Evolutionary conservation across 53 echinoderm and acorn worm species (phyloP).

Genomic region (Temnopleurus reevesii): DNA sequence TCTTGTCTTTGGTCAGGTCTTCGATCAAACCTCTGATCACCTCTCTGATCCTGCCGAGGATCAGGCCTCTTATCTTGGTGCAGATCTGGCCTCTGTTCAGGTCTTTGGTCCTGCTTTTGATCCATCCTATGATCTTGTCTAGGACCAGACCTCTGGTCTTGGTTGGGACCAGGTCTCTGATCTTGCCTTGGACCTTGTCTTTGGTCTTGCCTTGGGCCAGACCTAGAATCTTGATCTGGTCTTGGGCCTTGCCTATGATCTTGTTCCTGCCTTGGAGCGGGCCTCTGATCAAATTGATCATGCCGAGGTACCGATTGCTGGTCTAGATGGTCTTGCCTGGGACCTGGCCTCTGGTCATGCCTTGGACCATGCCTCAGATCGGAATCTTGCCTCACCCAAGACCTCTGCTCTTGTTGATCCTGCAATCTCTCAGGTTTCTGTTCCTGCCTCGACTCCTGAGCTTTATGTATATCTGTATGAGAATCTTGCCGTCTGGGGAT

Average conservation of each 20-base stretch:
- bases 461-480: background rate
- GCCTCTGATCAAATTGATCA: background rate
- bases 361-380: slow-evolving; percentile 19
- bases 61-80: background rate
- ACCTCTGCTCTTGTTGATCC: background rate
- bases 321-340: slow-evolving; percentile 17
- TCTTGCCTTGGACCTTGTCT: slow-evolving; percentile 40
- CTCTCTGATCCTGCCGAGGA: slow-evolving; percentile 5
- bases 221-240: slow-evolving; percentile 37
- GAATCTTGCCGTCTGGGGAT: slow-evolving; percentile 28
- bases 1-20: slow-evolving; percentile 40
- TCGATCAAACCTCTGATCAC: background rate
- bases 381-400: slow-evolving; percentile 2
- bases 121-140: background rate
- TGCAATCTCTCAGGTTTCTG: background rate
- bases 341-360: slow-evolving; percentile 46
- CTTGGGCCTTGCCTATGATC: background rate
- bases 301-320: background rate
- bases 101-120: background rate
- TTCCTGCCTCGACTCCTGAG: background rate
- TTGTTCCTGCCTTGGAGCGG: background rate
- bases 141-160: slow-evolving; percentile 1
- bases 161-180: background rate
- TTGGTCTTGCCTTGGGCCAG: slow-evolving; percentile 26
- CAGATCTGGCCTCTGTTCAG: background rate